Evolutionary conservation across 2,888 invertebrate species (phyloP).

Genomic region (Drosophila nigritarsus): DNA sequence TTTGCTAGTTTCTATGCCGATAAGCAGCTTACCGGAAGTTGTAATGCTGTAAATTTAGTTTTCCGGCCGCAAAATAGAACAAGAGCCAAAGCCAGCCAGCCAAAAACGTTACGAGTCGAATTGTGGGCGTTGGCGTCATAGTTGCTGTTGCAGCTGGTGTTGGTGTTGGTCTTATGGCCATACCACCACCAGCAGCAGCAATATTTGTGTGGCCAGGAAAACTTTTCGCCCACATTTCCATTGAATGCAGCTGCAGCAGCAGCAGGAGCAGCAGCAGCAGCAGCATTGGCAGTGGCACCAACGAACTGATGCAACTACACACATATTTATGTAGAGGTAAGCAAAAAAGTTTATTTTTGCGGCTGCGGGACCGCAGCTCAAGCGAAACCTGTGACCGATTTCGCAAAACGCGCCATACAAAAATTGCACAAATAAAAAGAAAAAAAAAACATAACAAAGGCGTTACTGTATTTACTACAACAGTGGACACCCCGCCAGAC

Average conservation of each 20-base stretch:
- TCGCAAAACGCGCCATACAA: constrained; percentile 33
- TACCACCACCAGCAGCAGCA: constrained; percentile 26
- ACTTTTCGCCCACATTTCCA: constrained; percentile 70
- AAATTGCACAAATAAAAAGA: constrained; percentile 14
- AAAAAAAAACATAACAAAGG: background rate
- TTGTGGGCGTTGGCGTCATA: constrained; percentile 1
- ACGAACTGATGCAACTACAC: constrained; percentile 32
- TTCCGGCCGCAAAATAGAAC: constrained; percentile 77
- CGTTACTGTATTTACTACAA: background rate
- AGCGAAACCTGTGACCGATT: constrained; percentile 76
- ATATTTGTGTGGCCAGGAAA: constrained; percentile 45
- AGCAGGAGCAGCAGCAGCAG: background rate
- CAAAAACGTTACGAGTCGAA: constrained; percentile 2
- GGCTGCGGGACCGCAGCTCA: constrained; percentile 60
- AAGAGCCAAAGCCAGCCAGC: constrained; percentile 29
- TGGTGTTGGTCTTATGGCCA: constrained; percentile 18
- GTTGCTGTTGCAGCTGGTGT: constrained; percentile 1
- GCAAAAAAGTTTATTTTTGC: constrained; percentile 67
- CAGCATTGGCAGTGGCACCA: too few species aligned
- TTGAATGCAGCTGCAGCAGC: constrained; percentile 52
- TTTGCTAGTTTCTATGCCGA: constrained; percentile 72
- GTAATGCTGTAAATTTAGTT: constrained; percentile 80
- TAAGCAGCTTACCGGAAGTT: constrained; percentile 80
- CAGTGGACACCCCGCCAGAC: constrained; percentile 18
- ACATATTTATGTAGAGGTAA: constrained; percentile 64